Percentiles rank a stretch among this genome's conserved stretches.
Evolutionary conservation across 2,113 vertebrate species (phyloP).

Genomic region (Mobula hypostoma): DNA sequence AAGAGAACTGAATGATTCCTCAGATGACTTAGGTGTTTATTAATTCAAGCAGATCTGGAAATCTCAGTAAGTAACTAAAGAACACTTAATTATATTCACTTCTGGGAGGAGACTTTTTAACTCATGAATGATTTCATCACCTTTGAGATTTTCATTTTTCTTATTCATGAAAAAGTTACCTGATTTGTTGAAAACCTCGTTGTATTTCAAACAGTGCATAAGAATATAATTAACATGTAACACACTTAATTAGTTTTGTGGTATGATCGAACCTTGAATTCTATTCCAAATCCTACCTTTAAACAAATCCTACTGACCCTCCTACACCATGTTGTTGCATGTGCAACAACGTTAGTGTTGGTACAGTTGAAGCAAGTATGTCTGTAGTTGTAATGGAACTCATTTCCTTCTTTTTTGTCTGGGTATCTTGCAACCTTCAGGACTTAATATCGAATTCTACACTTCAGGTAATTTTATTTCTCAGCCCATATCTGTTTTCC

Average conservation of each 20-base stretch:
- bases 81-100: slow-evolving; percentile 13
- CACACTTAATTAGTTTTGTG: neutral
- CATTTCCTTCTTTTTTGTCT: too few species aligned
- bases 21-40: neutral
- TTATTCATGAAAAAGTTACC: neutral
- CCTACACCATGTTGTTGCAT: neutral
- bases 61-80: neutral
- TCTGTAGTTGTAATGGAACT: neutral
- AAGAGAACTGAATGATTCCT: neutral
- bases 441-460: too few species aligned
- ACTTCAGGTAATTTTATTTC: too few species aligned
- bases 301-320: neutral
- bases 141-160: neutral
- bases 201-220: neutral
- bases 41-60: neutral
- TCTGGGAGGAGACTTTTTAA: neutral
- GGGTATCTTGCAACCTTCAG: too few species aligned
- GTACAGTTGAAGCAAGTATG: neutral
- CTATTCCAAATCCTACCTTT: neutral
- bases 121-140: neutral
- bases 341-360: neutral
- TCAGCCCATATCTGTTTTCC: too few species aligned
- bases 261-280: neutral
- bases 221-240: neutral
- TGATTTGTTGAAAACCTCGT: neutral